phyloP scores from a whole-genome alignment of 2,113 vertebrate species.

The Sminthopsis crassicaudata region DNA sequence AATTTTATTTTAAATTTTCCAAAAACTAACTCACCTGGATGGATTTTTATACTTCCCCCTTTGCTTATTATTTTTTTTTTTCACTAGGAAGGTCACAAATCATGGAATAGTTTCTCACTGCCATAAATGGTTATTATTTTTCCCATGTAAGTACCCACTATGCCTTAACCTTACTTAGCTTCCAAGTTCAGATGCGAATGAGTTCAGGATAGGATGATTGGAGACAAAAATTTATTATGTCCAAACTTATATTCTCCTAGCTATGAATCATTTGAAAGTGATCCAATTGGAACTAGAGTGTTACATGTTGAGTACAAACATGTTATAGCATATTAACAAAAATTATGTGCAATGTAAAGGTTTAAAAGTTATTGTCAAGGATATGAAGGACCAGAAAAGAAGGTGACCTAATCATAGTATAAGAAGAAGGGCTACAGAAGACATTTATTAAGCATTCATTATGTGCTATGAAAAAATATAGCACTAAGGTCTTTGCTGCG shows the following conservation, averaged over 20 bases:
- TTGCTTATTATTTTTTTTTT: background rate
- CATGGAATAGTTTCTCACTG: background rate
- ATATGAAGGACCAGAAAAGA: background rate
- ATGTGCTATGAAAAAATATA: background rate
- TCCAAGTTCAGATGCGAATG: background rate
- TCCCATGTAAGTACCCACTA: background rate
- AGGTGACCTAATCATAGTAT: background rate
- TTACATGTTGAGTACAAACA: background rate
- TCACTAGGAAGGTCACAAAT: background rate
- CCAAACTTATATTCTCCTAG: background rate
- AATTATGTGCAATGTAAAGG: background rate
- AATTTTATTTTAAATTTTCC: background rate
- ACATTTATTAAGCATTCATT: background rate
- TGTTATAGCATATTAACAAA: background rate
- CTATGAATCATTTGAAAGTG: background rate
- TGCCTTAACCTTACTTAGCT: background rate
- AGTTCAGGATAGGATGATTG: background rate
- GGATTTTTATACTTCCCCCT: background rate
- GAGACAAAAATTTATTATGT: background rate
- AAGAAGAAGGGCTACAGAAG: background rate
- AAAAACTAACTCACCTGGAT: slow-evolving; percentile 7
- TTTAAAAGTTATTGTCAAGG: background rate
- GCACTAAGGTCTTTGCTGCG: background rate
- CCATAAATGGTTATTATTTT: background rate
- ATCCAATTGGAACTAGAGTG: background rate